Evolutionary conservation across 2,888 invertebrate genomes (phyloP), one percentile per base, ranked within the genome.

Genomic region (Euplagia quadripunctaria): DNA sequence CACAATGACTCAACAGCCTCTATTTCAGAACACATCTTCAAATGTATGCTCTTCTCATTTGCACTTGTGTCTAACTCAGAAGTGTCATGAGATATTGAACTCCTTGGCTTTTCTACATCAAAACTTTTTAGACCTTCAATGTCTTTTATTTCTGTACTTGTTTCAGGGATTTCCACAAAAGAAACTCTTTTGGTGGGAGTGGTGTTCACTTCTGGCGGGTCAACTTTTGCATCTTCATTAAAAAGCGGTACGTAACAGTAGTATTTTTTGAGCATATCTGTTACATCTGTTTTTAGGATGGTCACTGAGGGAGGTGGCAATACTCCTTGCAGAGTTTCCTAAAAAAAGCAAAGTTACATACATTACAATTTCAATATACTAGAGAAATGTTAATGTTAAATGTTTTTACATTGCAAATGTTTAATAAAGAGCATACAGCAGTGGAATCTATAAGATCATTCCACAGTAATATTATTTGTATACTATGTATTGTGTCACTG

Each of bases 251-350:
- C 91, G 74, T 96, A 96, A 16, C 94, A 90, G 79, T 97, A 96
- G 86, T 97, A 96, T 75, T 94, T 95, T 41, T 96, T 93, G 31
- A 98, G 95, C 91, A 97, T 97, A 86, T 97, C 97, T 46, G 96
- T 93, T 41, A 97, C 96, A 86, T 97, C 97, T 72, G 97, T 94
- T 83, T 97, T 97, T 43, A 97, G 93, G 58, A 96, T 97, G 17
- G 98, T 98, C 16, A 97, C 96, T 43, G 97, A 97, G 0, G 98
- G 98, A 14, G 98, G 98, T 42, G 98, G 98, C 12, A 97, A 94
- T 0, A 98, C 96, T 1, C 98, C 98, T 80, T 96, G 96, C 12
- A 98, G 91, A 66, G 96, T 96, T 87, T 96, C 96, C 89, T 97
- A 73, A 64, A 51, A 67, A n/a, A 55, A 20, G 31, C 31, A 31